Evolutionary conservation across 1,140 invertebrate species (phyloP).

Genomic region (Bombus confusus): DNA sequence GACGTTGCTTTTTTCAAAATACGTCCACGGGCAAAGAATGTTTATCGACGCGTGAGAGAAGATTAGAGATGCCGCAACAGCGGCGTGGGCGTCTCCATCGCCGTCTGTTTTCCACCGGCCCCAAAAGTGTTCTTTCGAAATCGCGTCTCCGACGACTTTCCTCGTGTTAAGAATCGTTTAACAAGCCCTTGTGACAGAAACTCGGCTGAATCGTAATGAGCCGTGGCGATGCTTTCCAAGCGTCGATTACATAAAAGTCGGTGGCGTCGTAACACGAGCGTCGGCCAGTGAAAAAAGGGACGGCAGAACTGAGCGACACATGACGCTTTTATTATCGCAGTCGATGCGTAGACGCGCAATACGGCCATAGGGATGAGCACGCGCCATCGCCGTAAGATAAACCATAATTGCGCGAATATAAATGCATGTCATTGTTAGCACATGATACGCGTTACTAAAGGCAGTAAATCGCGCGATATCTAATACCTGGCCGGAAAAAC

Average conservation of each 20-base stretch:
- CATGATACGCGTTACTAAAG: constrained; percentile 33
- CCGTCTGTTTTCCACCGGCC: background rate
- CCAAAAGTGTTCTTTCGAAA: constrained; percentile 2
- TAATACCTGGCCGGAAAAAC: constrained; percentile 6
- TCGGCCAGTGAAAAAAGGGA: background rate
- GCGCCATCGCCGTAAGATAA: constrained; percentile 32
- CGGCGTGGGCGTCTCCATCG: background rate
- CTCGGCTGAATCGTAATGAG: background rate
- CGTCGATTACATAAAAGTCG: background rate
- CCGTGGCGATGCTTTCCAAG: background rate
- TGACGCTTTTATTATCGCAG: constrained; percentile 29
- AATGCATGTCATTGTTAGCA: constrained; percentile 50
- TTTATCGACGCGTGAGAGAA: background rate
- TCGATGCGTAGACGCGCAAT: constrained; percentile 34
- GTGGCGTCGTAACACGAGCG: background rate
- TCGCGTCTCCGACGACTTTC: background rate
- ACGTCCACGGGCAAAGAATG: background rate
- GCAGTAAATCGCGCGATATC: constrained; percentile 45
- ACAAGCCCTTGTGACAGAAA: too few species aligned
- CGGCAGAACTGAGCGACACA: background rate
- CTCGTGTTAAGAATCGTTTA: background rate
- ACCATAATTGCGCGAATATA: constrained; percentile 51
- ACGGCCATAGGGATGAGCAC: constrained; percentile 10
- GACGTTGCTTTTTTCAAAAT: background rate
- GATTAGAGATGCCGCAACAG: background rate